Conservation (phyloP, 2,888 invertebrate species). For the Fissipunctia ypsillon region DNA sequence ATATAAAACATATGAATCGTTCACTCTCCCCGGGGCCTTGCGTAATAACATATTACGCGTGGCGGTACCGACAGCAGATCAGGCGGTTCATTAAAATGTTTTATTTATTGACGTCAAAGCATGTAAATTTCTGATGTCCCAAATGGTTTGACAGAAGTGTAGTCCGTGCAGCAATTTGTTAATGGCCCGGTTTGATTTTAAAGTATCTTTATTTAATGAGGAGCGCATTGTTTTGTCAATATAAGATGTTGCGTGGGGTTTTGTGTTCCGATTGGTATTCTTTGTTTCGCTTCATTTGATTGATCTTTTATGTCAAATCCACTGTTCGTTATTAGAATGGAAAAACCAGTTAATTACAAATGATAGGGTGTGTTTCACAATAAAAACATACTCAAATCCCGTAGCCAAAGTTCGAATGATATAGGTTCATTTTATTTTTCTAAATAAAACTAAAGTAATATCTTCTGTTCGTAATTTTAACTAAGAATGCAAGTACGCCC, state of each 20-base stretch:
- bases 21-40: slow-evolving; percentile 68
- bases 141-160: slow-evolving; percentile 31
- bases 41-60: slow-evolving; percentile 72
- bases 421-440: background rate
- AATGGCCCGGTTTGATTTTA: slow-evolving; percentile 11
- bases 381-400: no score
- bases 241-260: background rate
- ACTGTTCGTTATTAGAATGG: no score
- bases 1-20: slow-evolving; percentile 78
- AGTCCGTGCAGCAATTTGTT: slow-evolving; percentile 15
- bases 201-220: slow-evolving; percentile 20
- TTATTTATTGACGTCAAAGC: slow-evolving; percentile 52
- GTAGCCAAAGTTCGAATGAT: background rate
- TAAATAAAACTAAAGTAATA: background rate
- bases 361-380: background rate
- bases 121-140: slow-evolving; percentile 44
- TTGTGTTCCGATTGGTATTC: background rate
- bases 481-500: background rate
- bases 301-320: background rate
- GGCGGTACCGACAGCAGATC: slow-evolving; percentile 68
- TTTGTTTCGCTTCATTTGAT: background rate
- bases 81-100: slow-evolving; percentile 56
- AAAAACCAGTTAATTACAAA: background rate
- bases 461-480: background rate
- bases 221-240: slow-evolving; percentile 6